These are phyloP conservation scores for Ectobius pallidus DNA, from an alignment of 2,888 invertebrate species.

Conservation along the genomic window DNA sequence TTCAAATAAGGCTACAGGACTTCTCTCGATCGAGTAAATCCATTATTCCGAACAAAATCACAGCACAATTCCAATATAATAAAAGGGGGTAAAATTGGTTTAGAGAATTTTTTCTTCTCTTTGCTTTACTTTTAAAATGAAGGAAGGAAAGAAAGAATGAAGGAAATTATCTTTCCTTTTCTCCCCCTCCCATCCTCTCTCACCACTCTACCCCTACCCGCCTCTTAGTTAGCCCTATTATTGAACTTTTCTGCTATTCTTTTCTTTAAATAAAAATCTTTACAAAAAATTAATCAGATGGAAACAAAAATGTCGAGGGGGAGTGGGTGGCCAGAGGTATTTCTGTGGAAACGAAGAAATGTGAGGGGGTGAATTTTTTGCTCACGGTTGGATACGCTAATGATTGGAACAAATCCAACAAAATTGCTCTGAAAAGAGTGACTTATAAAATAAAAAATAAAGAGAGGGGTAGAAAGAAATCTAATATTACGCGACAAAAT, in stretches of 20 bases:
- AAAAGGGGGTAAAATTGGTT: slow-evolving; percentile 37
- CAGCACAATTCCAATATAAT: slow-evolving; percentile 39
- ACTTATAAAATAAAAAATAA: neutral
- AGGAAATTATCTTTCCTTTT: slow-evolving; percentile 39
- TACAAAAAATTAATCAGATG: slow-evolving; percentile 37
- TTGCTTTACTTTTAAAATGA: slow-evolving; percentile 39
- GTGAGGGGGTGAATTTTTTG: no score
- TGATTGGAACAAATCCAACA: slow-evolving; percentile 28
- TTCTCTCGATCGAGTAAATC: slow-evolving; percentile 38
- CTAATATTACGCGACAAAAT: slow-evolving; percentile 19
- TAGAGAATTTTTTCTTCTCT: slow-evolving; percentile 32
- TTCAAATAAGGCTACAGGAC: no score
- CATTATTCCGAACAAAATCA: slow-evolving; percentile 40
- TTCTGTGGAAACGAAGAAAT: neutral
- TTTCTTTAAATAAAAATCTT: slow-evolving; percentile 35
- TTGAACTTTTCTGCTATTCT: slow-evolving; percentile 38
- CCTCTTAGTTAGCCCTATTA: slow-evolving; percentile 41
- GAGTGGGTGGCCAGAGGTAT: neutral
- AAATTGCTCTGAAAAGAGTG: slow-evolving; percentile 20
- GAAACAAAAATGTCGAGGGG: slow-evolving; percentile 30
- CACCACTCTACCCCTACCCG: slow-evolving; percentile 12
- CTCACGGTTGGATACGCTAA: no score
- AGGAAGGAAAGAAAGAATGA: slow-evolving; percentile 40
- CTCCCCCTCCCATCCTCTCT: slow-evolving; percentile 9
- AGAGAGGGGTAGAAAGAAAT: neutral